A percentile compares a stretch with the other conserved stretches of the same genome.
Evolutionary conservation across 2,888 invertebrate genomes (phyloP).

Genomic region (Rhogogaster chlorosoma): DNA sequence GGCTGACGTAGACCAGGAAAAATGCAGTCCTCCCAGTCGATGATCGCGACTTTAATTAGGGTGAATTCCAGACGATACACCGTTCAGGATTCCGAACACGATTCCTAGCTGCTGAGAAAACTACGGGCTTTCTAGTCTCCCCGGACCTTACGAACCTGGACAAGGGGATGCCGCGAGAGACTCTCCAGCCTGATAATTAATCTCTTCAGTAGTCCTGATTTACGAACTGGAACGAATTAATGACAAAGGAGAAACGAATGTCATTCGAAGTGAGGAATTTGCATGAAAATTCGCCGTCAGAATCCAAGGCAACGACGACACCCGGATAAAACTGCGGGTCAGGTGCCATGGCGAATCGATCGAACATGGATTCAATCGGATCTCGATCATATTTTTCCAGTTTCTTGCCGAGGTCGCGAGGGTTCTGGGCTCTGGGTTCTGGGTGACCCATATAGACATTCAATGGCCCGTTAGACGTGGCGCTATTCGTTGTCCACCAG

Average conservation of each 20-base stretch:
- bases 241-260: not conserved
- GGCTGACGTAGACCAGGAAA: not conserved
- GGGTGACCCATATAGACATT: constrained; percentile 53
- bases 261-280: not conserved
- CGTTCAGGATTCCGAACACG: constrained; percentile 41
- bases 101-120: constrained; percentile 3
- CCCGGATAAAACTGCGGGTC: not conserved
- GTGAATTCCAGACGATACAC: constrained; percentile 23
- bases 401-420: constrained; percentile 21
- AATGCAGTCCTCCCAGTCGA: constrained; percentile 38
- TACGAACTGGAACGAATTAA: not conserved
- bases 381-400: not conserved
- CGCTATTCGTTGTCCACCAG: constrained; percentile 53
- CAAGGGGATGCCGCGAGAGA: not conserved
- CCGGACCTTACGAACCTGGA: not conserved
- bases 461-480: constrained; percentile 64
- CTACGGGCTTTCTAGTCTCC: constrained; percentile 4
- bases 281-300: not conserved
- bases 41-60: constrained; percentile 29
- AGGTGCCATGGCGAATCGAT: constrained; percentile 4
- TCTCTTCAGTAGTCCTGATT: constrained; percentile 23
- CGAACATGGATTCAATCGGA: too few relatives aligned
- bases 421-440: constrained; percentile 44
- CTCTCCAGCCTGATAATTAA: constrained; percentile 34
- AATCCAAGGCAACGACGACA: not conserved